phyloP scores from a whole-genome alignment of 2,113 vertebrate genomes.

The Rynchops niger region DNA sequence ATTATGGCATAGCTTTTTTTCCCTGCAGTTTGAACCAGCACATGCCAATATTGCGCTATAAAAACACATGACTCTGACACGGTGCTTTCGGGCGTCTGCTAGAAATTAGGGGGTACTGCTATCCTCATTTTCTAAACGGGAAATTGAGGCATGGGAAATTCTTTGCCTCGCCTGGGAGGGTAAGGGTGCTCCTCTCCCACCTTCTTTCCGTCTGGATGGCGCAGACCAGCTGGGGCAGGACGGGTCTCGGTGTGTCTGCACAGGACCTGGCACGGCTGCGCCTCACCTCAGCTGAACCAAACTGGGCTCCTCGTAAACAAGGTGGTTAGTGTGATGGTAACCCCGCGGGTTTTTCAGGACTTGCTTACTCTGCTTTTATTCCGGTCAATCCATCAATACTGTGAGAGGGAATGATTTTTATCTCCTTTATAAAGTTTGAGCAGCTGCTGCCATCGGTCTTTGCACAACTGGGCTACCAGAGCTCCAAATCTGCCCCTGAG shows the following conservation, averaged over 20 bases:
- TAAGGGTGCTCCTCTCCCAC: not conserved
- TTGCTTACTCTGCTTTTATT: not conserved
- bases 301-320: not conserved
- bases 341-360: not conserved
- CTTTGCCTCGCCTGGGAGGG: not conserved
- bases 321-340: fast-evolving
- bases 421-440: not conserved
- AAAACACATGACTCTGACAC: not conserved
- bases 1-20: not conserved
- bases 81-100: not conserved
- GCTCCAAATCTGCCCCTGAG: not conserved
- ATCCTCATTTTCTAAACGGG: not conserved
- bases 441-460: not conserved
- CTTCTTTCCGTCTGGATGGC: not conserved
- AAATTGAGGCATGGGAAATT: not conserved
- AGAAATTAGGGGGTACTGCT: not conserved
- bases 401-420: not conserved
- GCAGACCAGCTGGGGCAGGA: not conserved
- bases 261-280: not conserved
- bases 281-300: not conserved
- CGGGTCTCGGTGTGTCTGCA: not conserved
- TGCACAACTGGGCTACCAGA: not conserved
- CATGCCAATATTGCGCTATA: not conserved
- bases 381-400: not conserved
- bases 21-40: not conserved